phyloP scores from a whole-genome alignment of 1,140 invertebrate species.

The Micrasema longulum region DNA sequence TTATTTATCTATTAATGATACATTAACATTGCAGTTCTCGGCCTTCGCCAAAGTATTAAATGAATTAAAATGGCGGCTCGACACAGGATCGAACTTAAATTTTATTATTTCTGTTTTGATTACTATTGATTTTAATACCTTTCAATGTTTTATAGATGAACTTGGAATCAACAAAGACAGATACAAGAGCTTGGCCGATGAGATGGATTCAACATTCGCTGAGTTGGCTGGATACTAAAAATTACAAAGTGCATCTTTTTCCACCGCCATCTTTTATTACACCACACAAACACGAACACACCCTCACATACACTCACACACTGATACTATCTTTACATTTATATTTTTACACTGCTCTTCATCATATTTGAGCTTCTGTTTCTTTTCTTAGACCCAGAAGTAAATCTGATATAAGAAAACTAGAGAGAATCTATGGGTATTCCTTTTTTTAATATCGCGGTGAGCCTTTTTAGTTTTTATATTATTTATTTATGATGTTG shows the following conservation, averaged over 20 bases:
- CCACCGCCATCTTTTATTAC: slow-evolving; percentile 21
- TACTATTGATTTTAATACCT: no score
- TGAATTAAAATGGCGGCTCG: no score
- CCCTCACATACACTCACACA: slow-evolving; percentile 1
- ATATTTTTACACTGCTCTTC: slow-evolving; percentile 38
- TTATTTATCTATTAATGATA: no score
- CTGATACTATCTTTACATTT: slow-evolving; percentile 32
- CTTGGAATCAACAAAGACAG: slow-evolving; percentile 98
- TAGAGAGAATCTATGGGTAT: slow-evolving; percentile 43
- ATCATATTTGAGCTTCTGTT: slow-evolving; percentile 10
- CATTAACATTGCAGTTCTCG: no score
- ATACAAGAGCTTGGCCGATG: slow-evolving; percentile 96
- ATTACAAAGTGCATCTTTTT: slow-evolving; percentile 42
- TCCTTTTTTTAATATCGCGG: slow-evolving; percentile 39
- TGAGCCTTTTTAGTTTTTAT: slow-evolving; percentile 45
- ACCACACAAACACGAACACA: no score
- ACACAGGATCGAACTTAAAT: no score
- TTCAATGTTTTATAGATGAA: slow-evolving; percentile 80
- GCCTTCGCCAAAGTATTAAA: no score
- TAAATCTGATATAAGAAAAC: slow-evolving; percentile 34
- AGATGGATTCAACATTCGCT: slow-evolving; percentile 97
- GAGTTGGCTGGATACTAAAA: slow-evolving; percentile 90
- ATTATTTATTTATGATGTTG: slow-evolving; percentile 41
- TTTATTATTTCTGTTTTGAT: no score
- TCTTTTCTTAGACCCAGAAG: slow-evolving; percentile 2